Evolutionary conservation across 2,888 invertebrate species (phyloP).

Genomic region (Cephus runcator): DNA sequence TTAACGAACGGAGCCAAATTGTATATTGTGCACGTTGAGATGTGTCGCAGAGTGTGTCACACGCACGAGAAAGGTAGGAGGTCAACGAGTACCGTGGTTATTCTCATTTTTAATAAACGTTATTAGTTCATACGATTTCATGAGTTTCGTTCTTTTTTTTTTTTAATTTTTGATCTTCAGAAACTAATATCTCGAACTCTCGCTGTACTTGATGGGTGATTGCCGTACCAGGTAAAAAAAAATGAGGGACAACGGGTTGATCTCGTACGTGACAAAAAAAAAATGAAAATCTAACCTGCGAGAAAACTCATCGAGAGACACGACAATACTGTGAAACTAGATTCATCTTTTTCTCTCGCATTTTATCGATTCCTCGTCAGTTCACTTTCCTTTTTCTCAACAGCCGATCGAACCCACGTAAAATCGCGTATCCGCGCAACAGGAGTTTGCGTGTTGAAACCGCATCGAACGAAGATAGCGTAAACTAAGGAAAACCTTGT

Average conservation of each 20-base stretch:
- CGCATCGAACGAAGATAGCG: not conserved
- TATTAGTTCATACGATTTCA: not conserved
- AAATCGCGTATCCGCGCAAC: not conserved
- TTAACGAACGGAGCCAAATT: constrained; percentile 20
- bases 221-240: not conserved
- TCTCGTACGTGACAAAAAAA: not conserved
- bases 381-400: no score
- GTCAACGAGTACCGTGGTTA: constrained; percentile 31
- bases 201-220: not conserved
- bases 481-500: not conserved
- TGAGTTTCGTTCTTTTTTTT: not conserved
- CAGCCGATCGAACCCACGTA: not conserved
- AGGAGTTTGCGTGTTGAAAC: not conserved
- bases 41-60: constrained; percentile 38
- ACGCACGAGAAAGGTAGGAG: constrained; percentile 56
- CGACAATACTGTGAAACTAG: not conserved
- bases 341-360: not conserved
- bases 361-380: not conserved
- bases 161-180: not conserved
- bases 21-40: constrained; percentile 27
- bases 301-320: not conserved
- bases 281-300: not conserved
- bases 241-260: not conserved
- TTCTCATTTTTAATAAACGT: not conserved
- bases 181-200: not conserved